A percentile compares a stretch with the other conserved stretches of the same genome.
These are phyloP conservation scores for Parnassius orleans DNA, from an alignment of 2,888 invertebrate genomes.

Conservation along the genomic window DNA sequence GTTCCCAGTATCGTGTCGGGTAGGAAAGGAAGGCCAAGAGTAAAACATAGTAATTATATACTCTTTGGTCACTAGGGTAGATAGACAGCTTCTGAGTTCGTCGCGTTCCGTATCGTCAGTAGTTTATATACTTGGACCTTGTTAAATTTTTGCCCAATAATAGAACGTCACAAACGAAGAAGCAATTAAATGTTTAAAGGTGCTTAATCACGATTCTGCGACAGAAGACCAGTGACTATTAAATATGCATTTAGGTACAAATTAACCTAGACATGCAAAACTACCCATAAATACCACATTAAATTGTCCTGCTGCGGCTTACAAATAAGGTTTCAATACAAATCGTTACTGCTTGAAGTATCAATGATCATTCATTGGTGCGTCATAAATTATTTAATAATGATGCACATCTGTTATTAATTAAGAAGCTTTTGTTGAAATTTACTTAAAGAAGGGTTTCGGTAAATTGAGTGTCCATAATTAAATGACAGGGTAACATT, in stretches of 20 bases:
- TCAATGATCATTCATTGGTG: not conserved
- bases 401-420: not conserved
- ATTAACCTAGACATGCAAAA: conserved; percentile 5
- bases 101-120: no score
- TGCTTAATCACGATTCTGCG: conserved; percentile 6
- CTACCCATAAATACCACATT: conserved; percentile 10
- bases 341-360: not conserved
- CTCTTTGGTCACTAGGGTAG: no score
- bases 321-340: not conserved
- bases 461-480: not conserved
- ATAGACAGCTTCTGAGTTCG: no score
- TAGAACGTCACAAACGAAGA: not conserved
- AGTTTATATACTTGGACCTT: no score
- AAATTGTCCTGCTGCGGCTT: not conserved
- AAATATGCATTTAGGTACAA: conserved; percentile 10
- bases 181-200: conserved; percentile 5
- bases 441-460: not conserved
- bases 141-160: no score
- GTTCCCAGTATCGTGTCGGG: no score
- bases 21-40: no score
- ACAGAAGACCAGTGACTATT: conserved; percentile 2
- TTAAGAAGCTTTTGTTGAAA: not conserved
- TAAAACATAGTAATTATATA: no score
- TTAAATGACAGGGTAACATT: not conserved
- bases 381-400: not conserved